Conservation (phyloP, 2,888 invertebrate genomes). For the Chironomus tentans region DNA sequence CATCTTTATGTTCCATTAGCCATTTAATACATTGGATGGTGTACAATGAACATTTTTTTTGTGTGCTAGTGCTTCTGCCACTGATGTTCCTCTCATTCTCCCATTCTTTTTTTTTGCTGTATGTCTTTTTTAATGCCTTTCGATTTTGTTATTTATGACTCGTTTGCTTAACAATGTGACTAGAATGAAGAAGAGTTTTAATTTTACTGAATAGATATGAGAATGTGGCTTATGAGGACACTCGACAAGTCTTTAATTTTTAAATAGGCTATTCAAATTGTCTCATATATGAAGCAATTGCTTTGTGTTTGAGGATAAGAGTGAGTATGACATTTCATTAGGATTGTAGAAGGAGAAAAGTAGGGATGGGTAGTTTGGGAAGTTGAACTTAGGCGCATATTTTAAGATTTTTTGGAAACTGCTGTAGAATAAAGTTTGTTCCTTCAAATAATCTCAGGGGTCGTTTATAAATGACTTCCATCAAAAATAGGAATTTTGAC, state of each 20-base stretch:
- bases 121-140: slow-evolving; percentile 13
- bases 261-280: too few relatives aligned
- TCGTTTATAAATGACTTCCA: too few relatives aligned
- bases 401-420: too few relatives aligned
- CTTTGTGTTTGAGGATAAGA: background rate
- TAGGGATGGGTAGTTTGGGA: too few relatives aligned
- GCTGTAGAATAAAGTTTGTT: too few relatives aligned
- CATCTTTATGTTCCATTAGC: slow-evolving; percentile 11
- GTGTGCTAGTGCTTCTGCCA: background rate
- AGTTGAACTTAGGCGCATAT: too few relatives aligned
- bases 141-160: slow-evolving; percentile 20
- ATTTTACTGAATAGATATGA: background rate
- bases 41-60: background rate
- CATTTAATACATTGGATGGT: slow-evolving; percentile 4
- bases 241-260: too few relatives aligned
- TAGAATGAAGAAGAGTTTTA: background rate
- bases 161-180: background rate
- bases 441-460: too few relatives aligned
- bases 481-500: too few relatives aligned
- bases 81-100: background rate
- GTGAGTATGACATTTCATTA: background rate
- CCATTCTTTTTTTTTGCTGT: too few relatives aligned
- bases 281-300: too few relatives aligned
- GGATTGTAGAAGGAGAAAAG: background rate
- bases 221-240: too few relatives aligned